Percentiles rank a stretch among this genome's conserved stretches.
Evolutionary conservation across 2,888 invertebrate species (phyloP).

Genomic region (Mythimna vitellina): DNA sequence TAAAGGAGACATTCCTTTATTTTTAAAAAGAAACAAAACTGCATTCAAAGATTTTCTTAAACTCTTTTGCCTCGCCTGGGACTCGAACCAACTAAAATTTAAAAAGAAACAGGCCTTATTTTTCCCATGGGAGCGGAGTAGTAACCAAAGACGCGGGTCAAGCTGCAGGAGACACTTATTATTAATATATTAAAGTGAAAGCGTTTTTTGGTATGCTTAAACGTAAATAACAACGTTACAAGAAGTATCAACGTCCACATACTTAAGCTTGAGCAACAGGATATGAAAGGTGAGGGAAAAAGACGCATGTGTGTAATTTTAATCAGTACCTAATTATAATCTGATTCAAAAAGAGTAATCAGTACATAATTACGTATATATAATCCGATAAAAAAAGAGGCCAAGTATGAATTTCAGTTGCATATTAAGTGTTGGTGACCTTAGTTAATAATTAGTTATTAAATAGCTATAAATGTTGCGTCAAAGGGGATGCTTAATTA

Average conservation of each 20-base stretch:
- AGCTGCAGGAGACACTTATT: too few species aligned
- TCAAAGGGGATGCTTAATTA: neutral
- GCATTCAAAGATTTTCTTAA: too few species aligned
- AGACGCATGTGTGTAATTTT: slow-evolving; percentile 23
- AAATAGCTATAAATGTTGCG: slow-evolving; percentile 13
- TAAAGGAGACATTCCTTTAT: too few species aligned
- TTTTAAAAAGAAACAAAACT: too few species aligned
- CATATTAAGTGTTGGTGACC: slow-evolving; percentile 37
- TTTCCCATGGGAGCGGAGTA: too few species aligned
- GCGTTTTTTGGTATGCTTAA: too few species aligned
- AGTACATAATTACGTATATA: slow-evolving; percentile 3
- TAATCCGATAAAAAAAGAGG: slow-evolving; percentile 54
- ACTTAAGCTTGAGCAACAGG: neutral
- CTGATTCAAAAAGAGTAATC: slow-evolving; percentile 54
- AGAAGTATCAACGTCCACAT: neutral
- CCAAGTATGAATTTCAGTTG: slow-evolving; percentile 42
- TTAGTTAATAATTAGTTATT: slow-evolving; percentile 24
- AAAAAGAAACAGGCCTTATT: too few species aligned
- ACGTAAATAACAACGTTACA: too few species aligned
- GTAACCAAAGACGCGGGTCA: too few species aligned
- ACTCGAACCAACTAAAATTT: too few species aligned
- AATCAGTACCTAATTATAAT: slow-evolving; percentile 32
- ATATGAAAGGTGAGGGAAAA: slow-evolving; percentile 21
- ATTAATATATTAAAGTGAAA: too few species aligned
- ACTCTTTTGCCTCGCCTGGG: too few species aligned